phyloP scores from a whole-genome alignment of 2,113 vertebrate genomes.

The Siphamia tubifer region DNA sequence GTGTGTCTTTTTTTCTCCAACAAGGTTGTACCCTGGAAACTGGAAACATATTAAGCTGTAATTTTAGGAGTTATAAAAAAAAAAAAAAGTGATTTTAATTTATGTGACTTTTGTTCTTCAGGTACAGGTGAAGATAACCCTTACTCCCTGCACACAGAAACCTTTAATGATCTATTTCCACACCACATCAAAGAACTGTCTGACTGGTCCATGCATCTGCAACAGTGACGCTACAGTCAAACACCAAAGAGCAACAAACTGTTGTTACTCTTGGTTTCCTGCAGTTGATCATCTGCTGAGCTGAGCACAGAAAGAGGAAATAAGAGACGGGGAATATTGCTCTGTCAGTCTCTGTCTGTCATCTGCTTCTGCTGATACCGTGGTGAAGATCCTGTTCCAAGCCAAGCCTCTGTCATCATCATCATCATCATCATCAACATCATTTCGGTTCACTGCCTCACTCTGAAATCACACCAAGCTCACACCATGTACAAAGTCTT shows the following conservation, averaged over 20 bases:
- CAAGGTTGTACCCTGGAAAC: no score
- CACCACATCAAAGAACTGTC: conserved; percentile 59
- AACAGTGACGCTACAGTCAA: conserved; percentile 31
- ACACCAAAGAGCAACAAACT: not conserved
- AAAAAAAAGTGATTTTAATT: no score
- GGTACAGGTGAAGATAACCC: conserved; percentile 49
- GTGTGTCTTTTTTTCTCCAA: no score
- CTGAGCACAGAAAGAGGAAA: conserved; percentile 30
- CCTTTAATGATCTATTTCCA: conserved; percentile 51
- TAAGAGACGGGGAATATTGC: conserved; percentile 22
- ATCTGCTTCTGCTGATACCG: conserved; percentile 44
- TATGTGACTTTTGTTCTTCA: conserved; percentile 40
- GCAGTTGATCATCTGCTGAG: conserved; percentile 21
- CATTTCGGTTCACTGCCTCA: conserved; percentile 32
- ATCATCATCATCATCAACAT: no score
- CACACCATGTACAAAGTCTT: not conserved
- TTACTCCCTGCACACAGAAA: conserved; percentile 47
- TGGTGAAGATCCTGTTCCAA: conserved; percentile 68
- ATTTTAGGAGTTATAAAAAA: no score
- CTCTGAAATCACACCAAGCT: conserved; percentile 44
- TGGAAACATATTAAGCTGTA: no score
- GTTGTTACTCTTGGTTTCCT: not conserved
- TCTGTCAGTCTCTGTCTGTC: conserved; percentile 16
- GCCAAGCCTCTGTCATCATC: conserved; percentile 61
- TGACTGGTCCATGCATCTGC: conserved; percentile 60